A percentile compares a stretch with the other conserved stretches of the same genome.
phyloP scores from a whole-genome alignment of 1,140 invertebrate species.

The Drosophila carrolli region DNA sequence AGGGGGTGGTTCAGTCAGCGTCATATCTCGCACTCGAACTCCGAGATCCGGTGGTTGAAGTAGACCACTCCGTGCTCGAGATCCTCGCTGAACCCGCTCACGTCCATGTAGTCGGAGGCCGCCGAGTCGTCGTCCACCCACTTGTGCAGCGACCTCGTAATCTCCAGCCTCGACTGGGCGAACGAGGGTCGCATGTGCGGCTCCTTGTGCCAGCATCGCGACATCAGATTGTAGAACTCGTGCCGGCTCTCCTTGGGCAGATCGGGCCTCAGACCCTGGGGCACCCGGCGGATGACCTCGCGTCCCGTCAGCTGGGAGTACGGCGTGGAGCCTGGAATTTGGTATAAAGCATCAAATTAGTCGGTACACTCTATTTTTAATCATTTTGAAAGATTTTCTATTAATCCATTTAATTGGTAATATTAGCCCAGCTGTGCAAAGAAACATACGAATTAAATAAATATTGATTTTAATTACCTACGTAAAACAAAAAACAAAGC shows the following conservation, averaged over 20 bases:
- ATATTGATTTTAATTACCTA: no score
- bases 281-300: slow-evolving; percentile 91
- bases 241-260: slow-evolving; percentile 90
- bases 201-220: slow-evolving; percentile 91
- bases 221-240: slow-evolving; percentile 91
- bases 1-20: slow-evolving; percentile 69
- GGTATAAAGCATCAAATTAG: background rate
- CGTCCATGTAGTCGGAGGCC: slow-evolving; percentile 90
- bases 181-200: slow-evolving; percentile 90
- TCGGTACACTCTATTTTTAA: no score
- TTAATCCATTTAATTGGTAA: no score
- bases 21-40: slow-evolving; percentile 88
- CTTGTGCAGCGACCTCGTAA: slow-evolving; percentile 85
- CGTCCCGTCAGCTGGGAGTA: slow-evolving; percentile 92
- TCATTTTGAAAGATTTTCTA: no score
- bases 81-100: slow-evolving; percentile 91
- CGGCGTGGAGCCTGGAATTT: slow-evolving; percentile 89
- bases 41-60: slow-evolving; percentile 85
- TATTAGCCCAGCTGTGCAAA: no score
- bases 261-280: slow-evolving; percentile 90
- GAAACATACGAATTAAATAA: no score
- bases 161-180: slow-evolving; percentile 88
- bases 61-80: slow-evolving; percentile 85
- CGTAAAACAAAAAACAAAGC: background rate
- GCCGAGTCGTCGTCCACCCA: slow-evolving; percentile 88